Evolutionary conservation across 2,888 invertebrate genomes (phyloP).

Genomic region (Heteromurus nitidus): DNA sequence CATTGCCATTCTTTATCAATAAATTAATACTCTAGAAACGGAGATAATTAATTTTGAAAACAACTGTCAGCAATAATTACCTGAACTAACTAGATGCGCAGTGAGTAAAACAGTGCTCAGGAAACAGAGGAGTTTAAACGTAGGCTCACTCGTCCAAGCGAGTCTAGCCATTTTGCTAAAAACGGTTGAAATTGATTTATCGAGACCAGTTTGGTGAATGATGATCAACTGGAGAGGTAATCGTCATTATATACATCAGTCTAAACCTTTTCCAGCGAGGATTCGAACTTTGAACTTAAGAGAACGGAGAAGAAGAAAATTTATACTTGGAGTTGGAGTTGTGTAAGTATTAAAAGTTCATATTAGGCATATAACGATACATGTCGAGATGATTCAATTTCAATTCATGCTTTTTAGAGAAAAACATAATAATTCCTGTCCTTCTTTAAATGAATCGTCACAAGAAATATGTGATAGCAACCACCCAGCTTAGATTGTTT

Average conservation of each 20-base stretch:
- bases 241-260: constrained; percentile 10
- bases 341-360: not conserved
- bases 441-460: not conserved
- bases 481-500: not conserved
- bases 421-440: not conserved
- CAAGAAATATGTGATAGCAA: not conserved
- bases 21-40: no score
- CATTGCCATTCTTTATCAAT: no score
- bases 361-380: not conserved
- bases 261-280: not conserved
- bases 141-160: constrained; percentile 70
- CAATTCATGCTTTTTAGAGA: not conserved
- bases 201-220: constrained; percentile 61
- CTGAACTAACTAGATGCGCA: constrained; percentile 51
- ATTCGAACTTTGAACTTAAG: constrained; percentile 52
- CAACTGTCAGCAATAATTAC: constrained; percentile 42
- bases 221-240: constrained; percentile 29
- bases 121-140: constrained; percentile 2
- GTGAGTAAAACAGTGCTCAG: constrained; percentile 35
- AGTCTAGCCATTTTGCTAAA: constrained; percentile 70
- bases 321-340: no score
- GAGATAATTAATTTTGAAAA: no score
- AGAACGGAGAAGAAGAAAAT: no score
- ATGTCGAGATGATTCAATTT: no score
- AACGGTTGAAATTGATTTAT: constrained; percentile 25